Conservation (phyloP, 1,140 invertebrate species). For the Aphidius ervi region DNA sequence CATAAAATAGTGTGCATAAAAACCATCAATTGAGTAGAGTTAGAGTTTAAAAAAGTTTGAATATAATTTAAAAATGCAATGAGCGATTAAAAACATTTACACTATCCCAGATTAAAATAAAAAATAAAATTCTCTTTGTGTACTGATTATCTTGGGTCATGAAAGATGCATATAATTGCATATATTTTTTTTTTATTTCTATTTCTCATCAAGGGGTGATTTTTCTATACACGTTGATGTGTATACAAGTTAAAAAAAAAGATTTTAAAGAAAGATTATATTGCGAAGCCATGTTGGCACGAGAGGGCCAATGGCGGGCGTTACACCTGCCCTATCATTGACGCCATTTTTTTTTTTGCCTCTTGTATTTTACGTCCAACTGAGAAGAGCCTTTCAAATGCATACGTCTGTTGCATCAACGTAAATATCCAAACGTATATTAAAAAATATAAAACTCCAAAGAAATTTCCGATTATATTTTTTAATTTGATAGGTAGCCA, state of each 20-base stretch:
- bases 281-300: constrained; percentile 46
- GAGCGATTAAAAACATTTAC: too few species aligned
- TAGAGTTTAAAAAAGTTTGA: too few species aligned
- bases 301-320: constrained; percentile 52
- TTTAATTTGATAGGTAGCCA: background rate
- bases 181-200: too few species aligned
- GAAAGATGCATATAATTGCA: too few species aligned
- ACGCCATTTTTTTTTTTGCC: constrained; percentile 26
- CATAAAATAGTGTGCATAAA: too few species aligned
- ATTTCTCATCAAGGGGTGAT: background rate
- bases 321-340: constrained; percentile 51
- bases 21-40: too few species aligned
- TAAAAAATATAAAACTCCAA: constrained; percentile 1
- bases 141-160: too few species aligned
- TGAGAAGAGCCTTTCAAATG: too few species aligned
- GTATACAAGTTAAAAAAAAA: constrained; percentile 8
- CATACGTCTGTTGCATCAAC: too few species aligned
- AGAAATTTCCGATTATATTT: background rate
- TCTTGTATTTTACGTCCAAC: constrained; percentile 22
- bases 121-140: too few species aligned
- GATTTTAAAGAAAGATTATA: background rate
- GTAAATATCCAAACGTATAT: background rate
- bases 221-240: constrained; percentile 1
- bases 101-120: too few species aligned
- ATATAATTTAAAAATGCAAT: too few species aligned